Percentiles rank a stretch among this genome's conserved stretches.
Conservation (phyloP, 2,888 invertebrate species). For the Coremacera marginata region DNA sequence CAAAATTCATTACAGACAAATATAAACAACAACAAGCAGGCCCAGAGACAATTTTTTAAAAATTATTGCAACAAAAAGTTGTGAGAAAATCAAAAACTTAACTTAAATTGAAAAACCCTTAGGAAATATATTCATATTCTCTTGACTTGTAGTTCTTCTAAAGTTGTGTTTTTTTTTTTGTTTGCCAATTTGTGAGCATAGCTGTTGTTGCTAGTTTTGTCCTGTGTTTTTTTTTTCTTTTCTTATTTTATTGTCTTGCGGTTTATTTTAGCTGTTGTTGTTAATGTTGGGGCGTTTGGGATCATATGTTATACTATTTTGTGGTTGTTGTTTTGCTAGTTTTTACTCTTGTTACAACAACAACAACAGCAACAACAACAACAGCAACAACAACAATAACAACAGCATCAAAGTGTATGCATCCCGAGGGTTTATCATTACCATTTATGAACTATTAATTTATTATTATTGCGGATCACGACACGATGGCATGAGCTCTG, state of each 20-base stretch:
- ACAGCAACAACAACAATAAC: background rate
- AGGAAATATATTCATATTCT: conserved; percentile 18
- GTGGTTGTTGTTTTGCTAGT: conserved; percentile 9
- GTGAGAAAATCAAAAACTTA: background rate
- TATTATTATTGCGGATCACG: conserved; percentile 44
- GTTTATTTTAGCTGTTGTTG: background rate
- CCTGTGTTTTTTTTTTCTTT: background rate
- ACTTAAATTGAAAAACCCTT: conserved; percentile 37
- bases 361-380: no score
- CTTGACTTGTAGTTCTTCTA: background rate
- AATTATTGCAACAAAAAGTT: background rate
- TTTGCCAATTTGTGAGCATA: background rate
- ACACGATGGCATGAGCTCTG: conserved; percentile 38
- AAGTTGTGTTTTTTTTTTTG: background rate
- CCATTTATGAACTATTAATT: conserved; percentile 46
- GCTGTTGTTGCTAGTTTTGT: background rate
- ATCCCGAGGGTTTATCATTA: conserved; percentile 43
- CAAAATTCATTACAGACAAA: conserved; percentile 21
- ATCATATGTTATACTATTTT: conserved; percentile 34
- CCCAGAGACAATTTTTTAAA: conserved; percentile 3
- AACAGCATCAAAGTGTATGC: conserved; percentile 5
- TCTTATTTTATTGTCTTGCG: background rate
- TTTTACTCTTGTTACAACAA: conserved; percentile 11
- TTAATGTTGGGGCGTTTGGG: conserved; percentile 27
- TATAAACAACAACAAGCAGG: conserved; percentile 19